Evolutionary conservation across 2,797 vertebrate genomes (phyloP), one percentile per base, ranked within the genome.

Genomic region (Gobionotothen gibberifrons): DNA sequence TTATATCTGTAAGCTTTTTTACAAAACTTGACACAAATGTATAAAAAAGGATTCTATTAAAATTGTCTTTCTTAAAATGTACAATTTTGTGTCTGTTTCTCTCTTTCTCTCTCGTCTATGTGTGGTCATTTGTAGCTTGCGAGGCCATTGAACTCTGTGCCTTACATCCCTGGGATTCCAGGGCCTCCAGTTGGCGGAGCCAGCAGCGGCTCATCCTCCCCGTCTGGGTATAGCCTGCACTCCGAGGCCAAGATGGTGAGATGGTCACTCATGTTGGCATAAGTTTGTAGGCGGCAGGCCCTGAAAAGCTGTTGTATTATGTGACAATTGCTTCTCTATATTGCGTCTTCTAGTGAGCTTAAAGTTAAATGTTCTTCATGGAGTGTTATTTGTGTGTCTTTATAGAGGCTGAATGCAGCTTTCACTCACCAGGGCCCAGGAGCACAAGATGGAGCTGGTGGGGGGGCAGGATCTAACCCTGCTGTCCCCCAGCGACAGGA

Each of bases 121-220:
- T 70, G 63, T 74, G 87, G 14, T 63, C 46, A 46, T 73, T 19
- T 56, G 36, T 47, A 99, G 97, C 93, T 98, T 82, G 97, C 96
- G 1, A 95, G 97, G 88, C 96, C 97, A 2, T 74, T 96, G 72
- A 92, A 95, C 87, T 88, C 97, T 81, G 96, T 98, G 85, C 97
- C 97, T 49, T 97, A 98, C 93, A 95, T 99, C 91, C 97, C 97
- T 19, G 97, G 97, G 54, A 99, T 99, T 68, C 97, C 97, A 64
- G 97, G 97, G 68, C 97, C 97, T 6, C 97, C 97, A 67, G 68
- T 96, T 74, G 95, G 93, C 15, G 93, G 94, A 39, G 93, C 86
- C 70, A 94, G 96, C 86, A 96, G 94, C 61, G 95, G 89, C 0
- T 96, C 96, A 56, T 86, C 96, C 29, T 98, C 96, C 5, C 96